Base-by-base conservation (phyloP, 2,797 vertebrate genomes). In the Ctenopoma multispine region DNA sequence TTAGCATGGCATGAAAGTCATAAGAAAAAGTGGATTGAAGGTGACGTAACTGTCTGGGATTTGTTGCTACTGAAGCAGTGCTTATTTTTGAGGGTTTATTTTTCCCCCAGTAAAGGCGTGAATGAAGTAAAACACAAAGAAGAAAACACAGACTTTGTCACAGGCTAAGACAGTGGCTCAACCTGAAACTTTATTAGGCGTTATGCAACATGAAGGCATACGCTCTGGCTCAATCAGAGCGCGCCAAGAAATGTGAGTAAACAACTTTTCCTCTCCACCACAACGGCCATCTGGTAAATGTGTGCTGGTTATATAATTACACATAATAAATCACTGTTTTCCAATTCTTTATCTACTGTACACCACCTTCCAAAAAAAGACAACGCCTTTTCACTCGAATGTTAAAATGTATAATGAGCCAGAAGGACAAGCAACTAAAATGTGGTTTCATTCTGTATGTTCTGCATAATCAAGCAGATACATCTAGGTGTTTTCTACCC, bases 31-130 rank as follows among this genome's bases (percentile, higher is more conserved):
- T 69, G 14, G 4, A 75, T 72, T 80, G 41, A 15, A 27, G 34
- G 18, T 87, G 80, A 88, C 49, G 65, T 77, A 84, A 79, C 63
- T 21, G 3, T 56, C 11, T 1, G 3, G 3, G 8, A 41, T 31
- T 66, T 69, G 23, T 57, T 62, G 48, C 53, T 31, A 11, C 11
- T 13, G n/a, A 12, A 50, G 29, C 17, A 20, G 24, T 23, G 20
- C 10, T 60, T 59, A 41, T 43, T 13, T n/a, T 67, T 20, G 0
- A 59, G 48, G 27, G 49, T 40, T 80, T 51, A 29, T 13, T 18
- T 43, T 41, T 15, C 14, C n/a, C 14, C 61, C 17, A 59, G 41
- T 41, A 43, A 60, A 2, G 2, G 4, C 40, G 34, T 49, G 18
- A n/a, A 47, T 15, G 13, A 53, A 57, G 24, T 29, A 31, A 53